phyloP scores from a whole-genome alignment of 2,113 vertebrate genomes.

The Eonycteris spelaea region DNA sequence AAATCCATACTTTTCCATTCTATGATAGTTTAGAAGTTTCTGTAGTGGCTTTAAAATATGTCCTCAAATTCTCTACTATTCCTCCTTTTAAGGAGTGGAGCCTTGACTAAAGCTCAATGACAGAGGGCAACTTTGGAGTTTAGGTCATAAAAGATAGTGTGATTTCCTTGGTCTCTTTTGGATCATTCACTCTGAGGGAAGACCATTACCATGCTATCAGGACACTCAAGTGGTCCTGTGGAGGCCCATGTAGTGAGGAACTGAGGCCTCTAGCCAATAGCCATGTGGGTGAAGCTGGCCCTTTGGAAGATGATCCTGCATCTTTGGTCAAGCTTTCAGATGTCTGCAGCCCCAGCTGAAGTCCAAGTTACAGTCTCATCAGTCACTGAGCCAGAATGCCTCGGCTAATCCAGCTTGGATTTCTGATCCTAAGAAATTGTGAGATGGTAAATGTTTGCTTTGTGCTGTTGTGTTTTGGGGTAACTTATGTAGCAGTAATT shows the following conservation, averaged over 20 bases:
- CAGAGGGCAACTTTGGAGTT: neutral
- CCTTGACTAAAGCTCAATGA: neutral
- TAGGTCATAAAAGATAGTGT: neutral
- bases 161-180: neutral
- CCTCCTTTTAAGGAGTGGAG: neutral
- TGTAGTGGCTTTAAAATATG: neutral
- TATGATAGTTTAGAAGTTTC: neutral
- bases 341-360: neutral
- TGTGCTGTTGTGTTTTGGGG: neutral
- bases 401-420: neutral
- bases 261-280: neutral
- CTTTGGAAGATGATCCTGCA: neutral
- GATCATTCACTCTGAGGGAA: neutral
- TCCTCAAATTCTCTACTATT: neutral
- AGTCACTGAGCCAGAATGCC: neutral
- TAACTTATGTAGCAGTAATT: neutral
- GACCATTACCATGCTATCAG: neutral
- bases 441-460: neutral
- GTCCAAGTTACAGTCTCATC: too few relatives aligned
- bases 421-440: neutral
- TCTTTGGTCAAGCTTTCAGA: neutral
- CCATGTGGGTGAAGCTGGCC: neutral
- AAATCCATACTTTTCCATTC: neutral
- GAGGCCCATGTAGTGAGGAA: neutral
- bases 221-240: neutral